phyloP scores from a whole-genome alignment of 2,888 invertebrate genomes.

The Fabriciana adippe region DNA sequence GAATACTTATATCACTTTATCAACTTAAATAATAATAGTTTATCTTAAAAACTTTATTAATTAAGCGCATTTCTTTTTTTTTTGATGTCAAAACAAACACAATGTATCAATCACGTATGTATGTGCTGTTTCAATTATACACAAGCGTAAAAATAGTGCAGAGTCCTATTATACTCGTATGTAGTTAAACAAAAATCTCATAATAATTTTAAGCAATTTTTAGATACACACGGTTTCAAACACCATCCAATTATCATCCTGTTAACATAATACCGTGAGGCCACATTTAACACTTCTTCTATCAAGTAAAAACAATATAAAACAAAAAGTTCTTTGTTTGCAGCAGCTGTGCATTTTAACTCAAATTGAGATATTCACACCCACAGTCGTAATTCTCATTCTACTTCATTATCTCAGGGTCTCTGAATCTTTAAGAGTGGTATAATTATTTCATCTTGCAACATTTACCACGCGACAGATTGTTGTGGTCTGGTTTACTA shows the following conservation, averaged over 20 bases:
- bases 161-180: too few species aligned
- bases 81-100: too few species aligned
- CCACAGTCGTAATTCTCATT: conserved; percentile 32
- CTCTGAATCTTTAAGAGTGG: conserved; percentile 3
- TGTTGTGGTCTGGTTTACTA: too few species aligned
- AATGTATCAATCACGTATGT: too few species aligned
- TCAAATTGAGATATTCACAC: conserved; percentile 50
- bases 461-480: background rate
- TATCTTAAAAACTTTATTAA: too few species aligned
- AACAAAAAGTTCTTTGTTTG: conserved; percentile 50
- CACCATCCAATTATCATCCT: conserved; percentile 48
- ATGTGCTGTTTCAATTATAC: too few species aligned
- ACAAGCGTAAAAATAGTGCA: too few species aligned
- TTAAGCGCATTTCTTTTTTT: too few species aligned
- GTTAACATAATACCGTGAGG: conserved; percentile 46
- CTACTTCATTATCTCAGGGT: conserved; percentile 9
- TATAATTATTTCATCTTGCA: background rate
- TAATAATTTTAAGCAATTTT: background rate
- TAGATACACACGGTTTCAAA: conserved; percentile 36
- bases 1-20: too few species aligned
- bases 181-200: background rate
- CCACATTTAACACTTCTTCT: conserved; percentile 48
- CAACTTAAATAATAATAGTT: too few species aligned
- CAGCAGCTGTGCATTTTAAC: conserved; percentile 43
- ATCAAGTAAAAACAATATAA: conserved; percentile 46